Conservation (phyloP, 2,113 vertebrate species). For the Pelecanus crispus region DNA sequence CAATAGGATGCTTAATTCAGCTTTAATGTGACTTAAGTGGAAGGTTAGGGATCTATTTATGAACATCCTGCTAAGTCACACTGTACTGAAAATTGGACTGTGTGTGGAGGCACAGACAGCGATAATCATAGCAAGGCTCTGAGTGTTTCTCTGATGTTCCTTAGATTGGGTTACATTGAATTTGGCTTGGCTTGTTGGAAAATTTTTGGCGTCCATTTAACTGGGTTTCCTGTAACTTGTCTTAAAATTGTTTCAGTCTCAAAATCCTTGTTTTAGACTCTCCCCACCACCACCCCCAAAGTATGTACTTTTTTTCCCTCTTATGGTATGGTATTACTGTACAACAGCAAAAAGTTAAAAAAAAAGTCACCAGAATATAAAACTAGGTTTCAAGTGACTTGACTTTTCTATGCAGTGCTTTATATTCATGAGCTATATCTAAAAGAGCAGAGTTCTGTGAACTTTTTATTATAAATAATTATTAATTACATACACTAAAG, state of each 20-base stretch:
- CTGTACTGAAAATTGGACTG: background rate
- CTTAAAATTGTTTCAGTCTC: conserved; percentile 4
- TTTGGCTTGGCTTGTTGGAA: background rate
- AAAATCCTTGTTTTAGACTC: background rate
- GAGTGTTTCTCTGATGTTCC: conserved; percentile 23
- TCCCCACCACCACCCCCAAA: background rate
- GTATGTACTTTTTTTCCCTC: background rate
- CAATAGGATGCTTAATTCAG: background rate
- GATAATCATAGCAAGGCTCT: conserved; percentile 37
- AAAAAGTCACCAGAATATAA: background rate
- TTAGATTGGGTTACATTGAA: conserved; percentile 18
- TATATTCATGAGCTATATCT: background rate
- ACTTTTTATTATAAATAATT: conserved; percentile 30
- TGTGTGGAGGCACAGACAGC: background rate
- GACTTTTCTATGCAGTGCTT: background rate
- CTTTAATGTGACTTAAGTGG: background rate
- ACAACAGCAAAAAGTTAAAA: background rate
- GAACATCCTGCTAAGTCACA: background rate
- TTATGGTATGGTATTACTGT: background rate
- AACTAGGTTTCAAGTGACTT: background rate
- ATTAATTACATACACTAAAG: background rate
- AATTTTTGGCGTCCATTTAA: background rate
- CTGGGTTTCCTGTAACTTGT: conserved; percentile 32
- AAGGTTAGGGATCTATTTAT: background rate
- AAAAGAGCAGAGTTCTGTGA: background rate